Base-by-base conservation (phyloP, 1,140 invertebrate genomes). In the Bombyx mori region DNA sequence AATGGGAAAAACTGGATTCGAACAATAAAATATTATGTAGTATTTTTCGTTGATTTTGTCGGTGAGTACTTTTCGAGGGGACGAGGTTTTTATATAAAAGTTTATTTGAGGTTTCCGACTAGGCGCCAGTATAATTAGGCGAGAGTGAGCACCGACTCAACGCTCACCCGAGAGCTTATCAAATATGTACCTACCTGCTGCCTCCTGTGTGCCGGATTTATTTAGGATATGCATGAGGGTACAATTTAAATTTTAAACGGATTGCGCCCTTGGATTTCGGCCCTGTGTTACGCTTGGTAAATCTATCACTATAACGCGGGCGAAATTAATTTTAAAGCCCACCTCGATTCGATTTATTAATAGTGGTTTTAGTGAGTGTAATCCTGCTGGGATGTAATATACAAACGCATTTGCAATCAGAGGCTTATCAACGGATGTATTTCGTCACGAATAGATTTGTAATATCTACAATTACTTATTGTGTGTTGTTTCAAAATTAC, bases 201-300 rank as follows among this genome's bases (percentile, higher is more conserved):
- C 71, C 76, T 79, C 71, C 70, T 71, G 75, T 76, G 69, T 78
- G 63, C 75, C 75, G 80, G 82, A 87, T 85, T 87, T 87, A 85
- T 87, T 87, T 84, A 82, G 82, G 82, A 80, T 87, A 87, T 87
- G 84, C 82, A 85, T 85, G 84, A 87, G 81, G 84, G 84, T 84
- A 76, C 70, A 66, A 80, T 84, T 87, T 85, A 87, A 87, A 87
- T 85, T 87, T 87, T 87, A 87, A 87, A 85, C 75, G 81, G 81
- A 84, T 84, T 85, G 79, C 68, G 77, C 81, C 81, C 81, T 85
- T 85, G 79, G 79, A 80, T 82, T 81, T 75, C 65, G 62, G 72
- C 62, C 69, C 68, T 70, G 63, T 74, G 74, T 81, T 81, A 69
- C 81, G 75, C 81, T 84, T 79, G 65, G 76, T 71, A 78, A 79